Evolutionary conservation across 2,797 vertebrate species (phyloP).

Genomic region (Crax fasciolata): DNA sequence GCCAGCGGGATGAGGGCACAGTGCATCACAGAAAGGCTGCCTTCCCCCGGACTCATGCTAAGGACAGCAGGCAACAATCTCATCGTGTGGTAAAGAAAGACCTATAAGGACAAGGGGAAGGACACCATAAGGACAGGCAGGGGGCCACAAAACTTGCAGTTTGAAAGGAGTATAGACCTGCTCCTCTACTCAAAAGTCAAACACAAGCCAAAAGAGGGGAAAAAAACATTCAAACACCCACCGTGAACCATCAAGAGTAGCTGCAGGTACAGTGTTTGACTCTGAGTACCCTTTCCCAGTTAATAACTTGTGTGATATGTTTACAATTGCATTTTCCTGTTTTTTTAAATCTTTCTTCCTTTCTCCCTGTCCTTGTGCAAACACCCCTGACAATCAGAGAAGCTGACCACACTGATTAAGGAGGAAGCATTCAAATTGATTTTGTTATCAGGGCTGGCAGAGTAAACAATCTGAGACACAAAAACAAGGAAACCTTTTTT

Average conservation of each 20-base stretch:
- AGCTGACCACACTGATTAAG: slow-evolving; percentile 63
- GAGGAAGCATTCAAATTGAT: slow-evolving; percentile 39
- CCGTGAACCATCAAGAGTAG: background rate
- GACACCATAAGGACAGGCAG: background rate
- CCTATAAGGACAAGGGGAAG: slow-evolving; percentile 33
- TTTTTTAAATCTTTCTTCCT: slow-evolving; percentile 62
- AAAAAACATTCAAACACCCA: background rate
- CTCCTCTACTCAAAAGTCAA: background rate
- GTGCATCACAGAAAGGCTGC: fast-evolving
- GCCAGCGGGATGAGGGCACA: fast-evolving
- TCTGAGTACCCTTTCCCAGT: slow-evolving; percentile 13
- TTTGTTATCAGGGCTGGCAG: slow-evolving; percentile 3
- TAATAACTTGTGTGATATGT: background rate
- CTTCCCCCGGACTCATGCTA: background rate
- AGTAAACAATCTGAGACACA: slow-evolving; percentile 46
- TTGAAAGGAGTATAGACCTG: background rate
- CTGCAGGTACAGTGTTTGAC: slow-evolving; percentile 19
- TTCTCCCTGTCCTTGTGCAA: background rate
- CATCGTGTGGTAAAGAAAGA: background rate
- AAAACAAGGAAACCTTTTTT: slow-evolving; percentile 64
- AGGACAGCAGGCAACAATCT: background rate
- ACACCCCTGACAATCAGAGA: slow-evolving; percentile 17
- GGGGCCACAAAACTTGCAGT: background rate
- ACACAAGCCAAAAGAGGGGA: background rate
- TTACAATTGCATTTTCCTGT: slow-evolving; percentile 69